Evolutionary conservation across 2,888 invertebrate species (phyloP), one percentile per base, ranked within the genome.

Genomic region (Autographa pulchrina): DNA sequence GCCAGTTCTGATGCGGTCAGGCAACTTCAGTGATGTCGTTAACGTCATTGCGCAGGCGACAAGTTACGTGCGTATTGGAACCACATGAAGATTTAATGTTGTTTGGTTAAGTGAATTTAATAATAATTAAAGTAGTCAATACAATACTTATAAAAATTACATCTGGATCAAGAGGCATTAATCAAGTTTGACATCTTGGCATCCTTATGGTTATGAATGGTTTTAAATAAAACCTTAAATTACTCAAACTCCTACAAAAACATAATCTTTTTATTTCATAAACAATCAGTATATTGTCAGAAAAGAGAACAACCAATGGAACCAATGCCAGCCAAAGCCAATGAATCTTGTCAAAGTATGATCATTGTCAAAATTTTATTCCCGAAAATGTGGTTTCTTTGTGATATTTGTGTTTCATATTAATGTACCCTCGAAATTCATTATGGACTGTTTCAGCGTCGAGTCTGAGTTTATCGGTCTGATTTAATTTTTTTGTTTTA

Each of bases 401-500:
- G 70, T 65, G 72, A 62, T 76, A 80, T 81, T 85, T 85, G 71
- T 83, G 64, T 81, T 70, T 75, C 25, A 62, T 71, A 60, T 68
- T 74, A 63, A 82, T 71, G 70, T 77, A 77, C 58, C 74, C 74
- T 81, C 86, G 83, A 90, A 89, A 88, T 90, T 89, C 54, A 77
- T 70, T 75, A 93, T 93, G 93, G 91, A 92, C 83, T 85, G 82
- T 81, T 86, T 82, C 82, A 90, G 84, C 76, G 77, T 75, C 65
- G 87, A 89, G 79, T 90, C 90, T 35, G 89, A 90, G 77, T 86
- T 86, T 68, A 85, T 89, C 75, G 91, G 92, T 93, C 81, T 73
- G 86, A 81, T 80, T 69, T 86, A 71, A 83, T 75, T 77, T 64
- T 52, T 72, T 75, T 64, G 58, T 73, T 72, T 70, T 70, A 38